phyloP scores from a whole-genome alignment of 2,113 vertebrate species.

The Paraplagusia blochii region DNA sequence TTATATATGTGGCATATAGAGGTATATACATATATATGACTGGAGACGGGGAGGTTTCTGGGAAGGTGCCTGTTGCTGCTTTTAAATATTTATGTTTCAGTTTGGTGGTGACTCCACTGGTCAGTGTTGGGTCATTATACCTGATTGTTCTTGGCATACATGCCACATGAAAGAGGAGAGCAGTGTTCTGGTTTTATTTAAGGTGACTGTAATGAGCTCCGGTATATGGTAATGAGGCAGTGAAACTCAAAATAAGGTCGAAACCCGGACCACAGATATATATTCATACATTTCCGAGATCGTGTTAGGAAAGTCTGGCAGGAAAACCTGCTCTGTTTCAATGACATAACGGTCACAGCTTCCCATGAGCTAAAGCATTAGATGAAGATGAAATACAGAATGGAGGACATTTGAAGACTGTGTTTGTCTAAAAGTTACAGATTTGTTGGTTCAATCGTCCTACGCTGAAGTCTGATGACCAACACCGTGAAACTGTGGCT shows the following conservation, averaged over 20 bases:
- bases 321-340: constrained; percentile 30
- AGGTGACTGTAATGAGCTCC: constrained; percentile 52
- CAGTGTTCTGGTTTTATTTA: constrained; percentile 24
- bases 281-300: constrained; percentile 21
- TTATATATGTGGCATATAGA: too few species aligned
- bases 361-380: neutral
- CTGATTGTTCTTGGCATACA: constrained; percentile 10
- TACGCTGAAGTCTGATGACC: too few species aligned
- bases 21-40: too few species aligned
- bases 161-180: constrained; percentile 19
- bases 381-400: neutral
- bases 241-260: constrained; percentile 33
- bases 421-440: too few species aligned
- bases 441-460: too few species aligned
- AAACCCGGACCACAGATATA: constrained; percentile 27
- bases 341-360: neutral
- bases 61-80: neutral
- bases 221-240: constrained; percentile 34
- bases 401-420: too few species aligned
- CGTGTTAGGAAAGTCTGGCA: constrained; percentile 24
- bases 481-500: too few species aligned
- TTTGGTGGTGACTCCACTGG: constrained; percentile 12
- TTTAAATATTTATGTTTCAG: constrained; percentile 7
- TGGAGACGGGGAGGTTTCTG: too few species aligned
- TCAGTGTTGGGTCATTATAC: constrained; percentile 25